These are phyloP conservation scores for Elmis aenea DNA, from an alignment of 2,888 invertebrate genomes.

Conservation along the genomic window DNA sequence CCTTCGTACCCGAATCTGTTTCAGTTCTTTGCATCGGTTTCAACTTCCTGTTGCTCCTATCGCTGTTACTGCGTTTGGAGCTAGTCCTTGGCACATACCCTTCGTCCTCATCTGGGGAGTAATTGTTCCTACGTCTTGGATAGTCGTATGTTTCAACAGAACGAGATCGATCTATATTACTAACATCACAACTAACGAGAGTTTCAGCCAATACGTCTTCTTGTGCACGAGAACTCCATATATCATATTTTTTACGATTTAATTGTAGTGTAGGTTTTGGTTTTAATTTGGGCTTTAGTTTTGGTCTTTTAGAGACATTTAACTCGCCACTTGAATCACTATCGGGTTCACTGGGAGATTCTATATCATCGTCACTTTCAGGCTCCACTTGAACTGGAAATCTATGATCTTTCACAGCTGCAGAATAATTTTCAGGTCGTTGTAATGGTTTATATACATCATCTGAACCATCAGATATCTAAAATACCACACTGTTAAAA, in stretches of 20 bases:
- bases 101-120: conserved; percentile 27
- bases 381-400: conserved; percentile 21
- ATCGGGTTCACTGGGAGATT: conserved; percentile 46
- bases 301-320: conserved; percentile 54
- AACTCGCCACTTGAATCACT: conserved; percentile 45
- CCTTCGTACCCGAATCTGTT: conserved; percentile 48
- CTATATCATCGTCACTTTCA: conserved; percentile 50
- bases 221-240: conserved; percentile 69
- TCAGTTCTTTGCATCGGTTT: conserved; percentile 50
- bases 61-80: conserved; percentile 57
- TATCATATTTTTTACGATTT: conserved; percentile 65
- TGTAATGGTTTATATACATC: conserved; percentile 55
- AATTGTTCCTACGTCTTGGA: conserved; percentile 46
- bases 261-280: conserved; percentile 40
- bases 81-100: conserved; percentile 33
- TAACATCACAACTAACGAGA: conserved; percentile 72
- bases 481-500: conserved; percentile 18
- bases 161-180: conserved; percentile 59
- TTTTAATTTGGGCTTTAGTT: conserved; percentile 47
- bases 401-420: conserved; percentile 26
- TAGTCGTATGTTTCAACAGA: conserved; percentile 75
- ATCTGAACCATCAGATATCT: conserved; percentile 41
- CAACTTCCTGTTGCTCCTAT: conserved; percentile 55
- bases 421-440: conserved; percentile 49
- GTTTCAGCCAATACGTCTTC: conserved; percentile 77